Base-by-base conservation (phyloP, 2,113 vertebrate species). In the Thunnus maccoyii region DNA sequence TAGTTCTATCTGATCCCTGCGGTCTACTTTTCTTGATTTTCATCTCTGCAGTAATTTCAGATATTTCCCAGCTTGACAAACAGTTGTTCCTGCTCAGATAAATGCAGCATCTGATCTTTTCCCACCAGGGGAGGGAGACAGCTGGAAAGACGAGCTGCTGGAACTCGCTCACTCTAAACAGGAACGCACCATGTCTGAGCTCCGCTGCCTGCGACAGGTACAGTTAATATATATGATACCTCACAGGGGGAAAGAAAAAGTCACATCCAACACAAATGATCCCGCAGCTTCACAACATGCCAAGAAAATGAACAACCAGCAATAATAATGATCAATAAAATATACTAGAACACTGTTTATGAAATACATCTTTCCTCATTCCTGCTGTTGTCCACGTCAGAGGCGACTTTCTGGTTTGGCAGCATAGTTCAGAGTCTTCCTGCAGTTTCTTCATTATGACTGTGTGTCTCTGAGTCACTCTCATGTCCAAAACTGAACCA, bases 121-220 rank as follows among this genome's bases (percentile, higher is more conserved):
- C 3, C 57, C 50, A 66, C 72, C 91, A 98, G 98, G 88, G 41
- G 97, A 97, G 85, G 96, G 94, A 67, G 94, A 95, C 41, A 93
- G 86, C 80, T 95, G 96, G 82, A 96, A 95, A 72, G 96, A 98
- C 16, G 96, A 97, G 16, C 91, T 98, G 57, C 95, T 97, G 55
- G 94, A 94, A 2, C 88, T 96, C 14, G 91, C 95, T 32, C 96
- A 94, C 82, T 97, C 97, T 8, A 97, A 97, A 82, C 96, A 97
- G 83, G 94, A 93, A 0, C 90, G 95, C 36, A 95, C 92, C 2
- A 94, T 94, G n/a, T 90, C 92, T 0, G 96, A 98, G 44, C 91
- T 97, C 1, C 92, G 89, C 60, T 96, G 86, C 76, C 89, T 97
- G 57, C 91, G 88, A 18, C 96, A 97, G 97, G 97, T 97, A 87